Evolutionary conservation across 2,888 invertebrate species (phyloP).

Genomic region (Spicauda simplicius): DNA sequence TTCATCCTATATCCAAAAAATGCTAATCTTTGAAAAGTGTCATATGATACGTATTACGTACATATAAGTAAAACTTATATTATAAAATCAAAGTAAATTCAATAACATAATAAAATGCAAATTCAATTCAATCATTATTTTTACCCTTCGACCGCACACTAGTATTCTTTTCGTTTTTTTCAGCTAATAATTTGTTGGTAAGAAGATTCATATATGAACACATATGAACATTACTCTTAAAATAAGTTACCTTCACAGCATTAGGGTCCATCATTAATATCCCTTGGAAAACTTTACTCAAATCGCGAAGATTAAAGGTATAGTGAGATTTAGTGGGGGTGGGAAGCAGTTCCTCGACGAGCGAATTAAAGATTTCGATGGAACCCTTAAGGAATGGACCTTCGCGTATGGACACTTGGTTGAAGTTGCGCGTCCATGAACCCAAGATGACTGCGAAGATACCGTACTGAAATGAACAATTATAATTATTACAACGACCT

Average conservation of each 20-base stretch:
- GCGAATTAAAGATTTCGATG: conserved; percentile 87
- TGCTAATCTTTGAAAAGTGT: too few species aligned
- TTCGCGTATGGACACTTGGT: conserved; percentile 56
- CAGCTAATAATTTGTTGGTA: too few species aligned
- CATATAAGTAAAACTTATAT: too few species aligned
- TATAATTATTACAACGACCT: too few species aligned
- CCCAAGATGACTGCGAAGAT: conserved; percentile 89
- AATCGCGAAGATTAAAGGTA: conserved; percentile 94
- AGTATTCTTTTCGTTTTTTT: too few species aligned
- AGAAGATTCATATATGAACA: too few species aligned
- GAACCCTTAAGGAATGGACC: conserved; percentile 87
- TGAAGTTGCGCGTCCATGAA: conserved; percentile 86
- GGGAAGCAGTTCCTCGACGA: conserved; percentile 90
- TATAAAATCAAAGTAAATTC: too few species aligned
- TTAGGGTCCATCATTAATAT: conserved; percentile 89
- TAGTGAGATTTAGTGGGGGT: conserved; percentile 96
- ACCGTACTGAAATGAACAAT: conserved; percentile 55
- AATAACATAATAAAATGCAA: too few species aligned
- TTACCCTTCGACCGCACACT: too few species aligned
- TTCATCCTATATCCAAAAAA: conserved; percentile 67
- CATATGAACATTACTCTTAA: too few species aligned
- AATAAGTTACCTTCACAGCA: conserved; percentile 79
- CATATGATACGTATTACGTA: too few species aligned
- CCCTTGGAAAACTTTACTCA: conserved; percentile 93
- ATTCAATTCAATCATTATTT: too few species aligned